These are phyloP conservation scores for Philereme transversata DNA, from an alignment of 2,888 invertebrate species.

Conservation along the genomic window DNA sequence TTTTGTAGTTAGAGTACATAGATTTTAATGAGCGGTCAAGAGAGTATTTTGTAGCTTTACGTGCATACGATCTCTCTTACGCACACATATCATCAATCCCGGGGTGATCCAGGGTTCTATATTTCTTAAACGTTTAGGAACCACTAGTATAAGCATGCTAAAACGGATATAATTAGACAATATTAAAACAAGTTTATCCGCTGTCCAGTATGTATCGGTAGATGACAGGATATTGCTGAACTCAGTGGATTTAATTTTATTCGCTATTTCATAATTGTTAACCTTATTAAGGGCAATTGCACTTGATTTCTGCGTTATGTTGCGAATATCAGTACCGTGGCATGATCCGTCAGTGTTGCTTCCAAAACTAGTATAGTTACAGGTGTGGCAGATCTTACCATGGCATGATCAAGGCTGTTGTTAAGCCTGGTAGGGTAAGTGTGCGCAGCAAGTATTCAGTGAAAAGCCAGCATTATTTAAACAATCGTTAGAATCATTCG, in stretches of 20 bases:
- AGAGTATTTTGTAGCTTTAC: neutral
- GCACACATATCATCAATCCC: neutral
- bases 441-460: neutral
- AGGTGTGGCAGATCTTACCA: neutral
- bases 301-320: neutral
- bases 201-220: neutral
- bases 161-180: neutral
- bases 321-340: neutral
- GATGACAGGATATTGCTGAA: neutral
- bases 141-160: neutral
- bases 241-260: neutral
- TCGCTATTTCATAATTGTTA: neutral
- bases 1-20: neutral
- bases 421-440: neutral
- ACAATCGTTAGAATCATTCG: neutral
- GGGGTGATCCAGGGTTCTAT: slow-evolving; percentile 6
- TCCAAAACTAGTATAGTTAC: neutral
- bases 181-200: neutral
- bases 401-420: neutral
- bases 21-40: neutral
- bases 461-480: neutral
- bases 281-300: neutral
- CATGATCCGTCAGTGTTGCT: neutral
- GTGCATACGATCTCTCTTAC: neutral
- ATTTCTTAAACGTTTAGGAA: neutral